Percentiles rank a stretch among this genome's conserved stretches.
phyloP scores from a whole-genome alignment of 1,140 invertebrate genomes.

The Leptopilina boulardi region DNA sequence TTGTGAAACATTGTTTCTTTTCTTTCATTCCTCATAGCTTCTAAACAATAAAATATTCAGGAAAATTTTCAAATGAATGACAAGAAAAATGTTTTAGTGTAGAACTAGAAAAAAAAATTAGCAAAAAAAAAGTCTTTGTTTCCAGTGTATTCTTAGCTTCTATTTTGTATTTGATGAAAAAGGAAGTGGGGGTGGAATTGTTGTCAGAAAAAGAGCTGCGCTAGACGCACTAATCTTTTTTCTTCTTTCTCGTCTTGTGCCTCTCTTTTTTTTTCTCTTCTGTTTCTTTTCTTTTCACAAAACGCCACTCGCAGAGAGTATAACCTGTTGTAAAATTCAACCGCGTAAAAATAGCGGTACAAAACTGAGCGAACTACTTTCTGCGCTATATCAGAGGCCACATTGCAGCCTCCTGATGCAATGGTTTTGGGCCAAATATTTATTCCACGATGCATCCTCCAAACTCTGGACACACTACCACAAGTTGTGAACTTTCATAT shows the following conservation, averaged over 20 bases:
- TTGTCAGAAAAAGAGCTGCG: slow-evolving; percentile 62
- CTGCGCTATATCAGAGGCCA: slow-evolving; percentile 46
- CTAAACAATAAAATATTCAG: not conserved
- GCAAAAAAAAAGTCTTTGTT: slow-evolving; percentile 55
- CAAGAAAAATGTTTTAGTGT: not conserved
- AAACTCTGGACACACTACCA: slow-evolving; percentile 23
- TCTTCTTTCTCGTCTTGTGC: slow-evolving; percentile 19
- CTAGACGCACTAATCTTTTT: slow-evolving; percentile 48
- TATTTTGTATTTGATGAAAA: slow-evolving; percentile 61
- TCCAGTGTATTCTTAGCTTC: slow-evolving; percentile 63
- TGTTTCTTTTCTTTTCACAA: slow-evolving; percentile 51
- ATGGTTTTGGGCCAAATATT: slow-evolving; percentile 56
- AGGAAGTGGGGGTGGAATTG: slow-evolving; percentile 55
- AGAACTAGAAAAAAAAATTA: not conserved
- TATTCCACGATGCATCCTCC: slow-evolving; percentile 49
- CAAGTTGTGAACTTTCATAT: not conserved
- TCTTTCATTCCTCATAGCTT: not conserved
- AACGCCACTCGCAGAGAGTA: slow-evolving; percentile 51
- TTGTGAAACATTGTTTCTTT: not conserved
- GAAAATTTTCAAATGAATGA: not conserved
- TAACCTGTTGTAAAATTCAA: slow-evolving; percentile 69
- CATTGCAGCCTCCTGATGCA: slow-evolving; percentile 53
- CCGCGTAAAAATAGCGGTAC: slow-evolving; percentile 68
- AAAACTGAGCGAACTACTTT: slow-evolving; percentile 61
- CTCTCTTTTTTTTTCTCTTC: slow-evolving; percentile 44